Base-by-base conservation (phyloP, 64 coral and sea anemone genomes). In the Trachythela sp. region DNA sequence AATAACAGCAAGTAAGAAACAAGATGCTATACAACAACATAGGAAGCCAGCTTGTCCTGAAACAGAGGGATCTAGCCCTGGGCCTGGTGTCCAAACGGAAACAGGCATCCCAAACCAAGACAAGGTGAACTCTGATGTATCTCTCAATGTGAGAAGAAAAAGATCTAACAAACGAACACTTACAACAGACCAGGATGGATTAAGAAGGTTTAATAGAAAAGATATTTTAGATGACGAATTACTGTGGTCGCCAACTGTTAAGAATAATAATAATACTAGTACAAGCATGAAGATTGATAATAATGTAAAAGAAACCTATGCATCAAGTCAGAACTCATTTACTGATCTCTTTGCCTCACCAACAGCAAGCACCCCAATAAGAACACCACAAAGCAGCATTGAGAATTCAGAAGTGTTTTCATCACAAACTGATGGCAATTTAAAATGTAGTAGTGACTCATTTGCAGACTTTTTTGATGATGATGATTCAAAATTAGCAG, bases 401-500 rank as follows among this genome's bases (percentile, higher is more conserved):
- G 20, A 20, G 26, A 64, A 64, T 64, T 64, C 56, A 24, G 56
- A 11, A 59, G 54, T 2, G 5, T 64, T 64, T 64, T 64, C 6
- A 27, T 64, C 56, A 27, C 56, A 64, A 9, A 64, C 7, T 80
- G 8, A 1, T 29, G 15, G 1, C 20, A 36, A 35, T 80, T 37
- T 9, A 36, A 80, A 80, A 15, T 10, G 33, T 80, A 30, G 33
- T 39, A 22, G 34, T 36, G 20, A 80, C 34, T 80, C 17, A 13
- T 5, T 80, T 0, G 20, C 31, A 37, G 75, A 80, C 34, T 36
- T 36, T 77, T 35, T 80, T 9, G 33, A 35, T 80, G 75, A 30
- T 36, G 31, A 80, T 36, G 75, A 80, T 80, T 35, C 68, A 72
- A 72, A 22, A 11, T 72, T 80, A 80, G 75, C 30, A 80, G 75